These are phyloP conservation scores for Bombycilla garrulus DNA, from an alignment of 2,113 vertebrate species.

Conservation along the genomic window DNA sequence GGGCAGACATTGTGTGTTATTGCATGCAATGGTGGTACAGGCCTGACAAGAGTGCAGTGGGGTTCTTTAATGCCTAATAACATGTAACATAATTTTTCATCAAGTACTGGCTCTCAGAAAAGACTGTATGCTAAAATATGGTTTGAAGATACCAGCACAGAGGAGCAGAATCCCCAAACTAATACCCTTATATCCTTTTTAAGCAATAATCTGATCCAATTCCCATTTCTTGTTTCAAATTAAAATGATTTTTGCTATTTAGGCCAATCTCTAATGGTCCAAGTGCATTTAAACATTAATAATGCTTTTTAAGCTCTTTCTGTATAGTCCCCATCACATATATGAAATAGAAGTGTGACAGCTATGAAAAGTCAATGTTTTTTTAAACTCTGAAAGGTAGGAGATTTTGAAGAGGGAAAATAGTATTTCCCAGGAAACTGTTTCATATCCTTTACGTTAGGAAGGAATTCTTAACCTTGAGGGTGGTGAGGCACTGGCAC, in stretches of 20 bases:
- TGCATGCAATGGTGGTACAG: background rate
- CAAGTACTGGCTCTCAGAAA: background rate
- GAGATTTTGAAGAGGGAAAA: background rate
- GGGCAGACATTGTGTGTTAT: fast-evolving
- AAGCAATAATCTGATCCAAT: background rate
- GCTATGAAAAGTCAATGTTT: background rate
- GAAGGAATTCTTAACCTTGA: background rate
- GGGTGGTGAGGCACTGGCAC: background rate
- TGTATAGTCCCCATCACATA: background rate
- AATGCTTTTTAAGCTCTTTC: background rate
- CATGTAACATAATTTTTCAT: background rate
- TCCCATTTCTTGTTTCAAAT: background rate
- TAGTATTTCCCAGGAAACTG: background rate
- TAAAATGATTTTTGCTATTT: background rate
- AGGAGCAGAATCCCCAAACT: background rate
- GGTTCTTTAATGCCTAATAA: background rate
- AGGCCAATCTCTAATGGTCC: background rate
- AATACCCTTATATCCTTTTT: background rate
- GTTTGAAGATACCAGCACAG: background rate
- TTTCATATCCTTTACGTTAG: background rate
- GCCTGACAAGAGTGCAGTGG: background rate
- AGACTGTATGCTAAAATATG: background rate
- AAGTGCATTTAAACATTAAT: background rate
- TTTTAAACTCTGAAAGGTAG: background rate
- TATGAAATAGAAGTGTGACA: background rate